Evolutionary conservation across 2,113 vertebrate species (phyloP).

Genomic region (Hemiscyllium ocellatum): DNA sequence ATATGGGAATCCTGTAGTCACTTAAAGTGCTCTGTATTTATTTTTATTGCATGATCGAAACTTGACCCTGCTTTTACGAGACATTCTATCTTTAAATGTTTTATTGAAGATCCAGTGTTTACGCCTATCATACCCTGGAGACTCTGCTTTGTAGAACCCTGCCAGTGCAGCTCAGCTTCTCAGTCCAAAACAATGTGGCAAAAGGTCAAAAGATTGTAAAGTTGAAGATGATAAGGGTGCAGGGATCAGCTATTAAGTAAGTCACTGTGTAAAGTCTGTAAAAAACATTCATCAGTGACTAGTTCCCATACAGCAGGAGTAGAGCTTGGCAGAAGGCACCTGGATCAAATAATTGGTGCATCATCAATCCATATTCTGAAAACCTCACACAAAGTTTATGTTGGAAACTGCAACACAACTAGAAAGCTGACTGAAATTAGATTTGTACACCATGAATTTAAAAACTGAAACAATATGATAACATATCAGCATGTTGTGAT

Average conservation of each 20-base stretch:
- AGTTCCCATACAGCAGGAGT: no score
- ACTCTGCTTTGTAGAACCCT: neutral
- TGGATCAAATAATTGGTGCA: neutral
- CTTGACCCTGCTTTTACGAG: constrained; percentile 36
- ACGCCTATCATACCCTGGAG: neutral
- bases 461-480: neutral
- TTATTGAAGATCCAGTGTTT: constrained; percentile 36
- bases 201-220: constrained; percentile 39
- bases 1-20: neutral
- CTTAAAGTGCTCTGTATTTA: constrained; percentile 25
- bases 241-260: constrained; percentile 38
- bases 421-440: neutral
- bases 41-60: constrained; percentile 34
- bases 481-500: neutral
- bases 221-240: constrained; percentile 37
- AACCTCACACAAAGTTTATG: neutral
- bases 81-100: constrained; percentile 34
- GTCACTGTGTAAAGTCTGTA: constrained; percentile 24
- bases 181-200: constrained; percentile 38
- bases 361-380: neutral
- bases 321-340: neutral
- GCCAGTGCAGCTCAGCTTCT: constrained; percentile 35
- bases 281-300: neutral
- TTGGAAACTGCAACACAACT: neutral
- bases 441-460: neutral